These are phyloP conservation scores for Mylabris phalerata DNA, from an alignment of 1,140 invertebrate genomes.

Conservation along the genomic window DNA sequence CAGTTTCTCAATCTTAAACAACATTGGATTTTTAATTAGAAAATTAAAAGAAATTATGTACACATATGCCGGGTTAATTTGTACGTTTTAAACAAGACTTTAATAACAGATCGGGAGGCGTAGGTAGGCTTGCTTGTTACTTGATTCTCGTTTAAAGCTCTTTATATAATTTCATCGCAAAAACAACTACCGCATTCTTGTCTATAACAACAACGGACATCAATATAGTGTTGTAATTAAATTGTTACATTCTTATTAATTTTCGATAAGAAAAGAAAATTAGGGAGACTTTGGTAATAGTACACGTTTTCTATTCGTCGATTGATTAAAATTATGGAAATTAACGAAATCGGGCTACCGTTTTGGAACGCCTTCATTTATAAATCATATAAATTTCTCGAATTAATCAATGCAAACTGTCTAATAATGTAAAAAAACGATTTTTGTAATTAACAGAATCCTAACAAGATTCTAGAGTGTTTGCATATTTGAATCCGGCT, in stretches of 20 bases:
- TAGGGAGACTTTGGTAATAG: too few relatives aligned
- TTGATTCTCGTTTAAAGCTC: background rate
- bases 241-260: too few relatives aligned
- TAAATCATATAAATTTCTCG: slow-evolving; percentile 4
- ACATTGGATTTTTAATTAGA: too few relatives aligned
- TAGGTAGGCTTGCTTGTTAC: background rate
- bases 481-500: too few relatives aligned
- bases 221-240: background rate
- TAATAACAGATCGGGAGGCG: slow-evolving; percentile 3
- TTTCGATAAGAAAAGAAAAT: too few relatives aligned
- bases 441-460: too few relatives aligned
- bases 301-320: background rate
- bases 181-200: slow-evolving; percentile 11
- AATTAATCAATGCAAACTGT: slow-evolving; percentile 7
- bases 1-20: too few relatives aligned
- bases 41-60: too few relatives aligned
- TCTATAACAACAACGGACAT: background rate
- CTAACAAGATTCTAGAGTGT: too few relatives aligned
- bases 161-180: background rate
- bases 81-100: slow-evolving; percentile 6
- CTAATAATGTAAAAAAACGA: background rate
- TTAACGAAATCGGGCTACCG: slow-evolving; percentile 7
- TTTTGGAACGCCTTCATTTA: slow-evolving; percentile 2
- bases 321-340: background rate
- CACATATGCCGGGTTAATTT: background rate